phyloP scores from a whole-genome alignment of 2,113 vertebrate species.

The Sceloporus undulatus region DNA sequence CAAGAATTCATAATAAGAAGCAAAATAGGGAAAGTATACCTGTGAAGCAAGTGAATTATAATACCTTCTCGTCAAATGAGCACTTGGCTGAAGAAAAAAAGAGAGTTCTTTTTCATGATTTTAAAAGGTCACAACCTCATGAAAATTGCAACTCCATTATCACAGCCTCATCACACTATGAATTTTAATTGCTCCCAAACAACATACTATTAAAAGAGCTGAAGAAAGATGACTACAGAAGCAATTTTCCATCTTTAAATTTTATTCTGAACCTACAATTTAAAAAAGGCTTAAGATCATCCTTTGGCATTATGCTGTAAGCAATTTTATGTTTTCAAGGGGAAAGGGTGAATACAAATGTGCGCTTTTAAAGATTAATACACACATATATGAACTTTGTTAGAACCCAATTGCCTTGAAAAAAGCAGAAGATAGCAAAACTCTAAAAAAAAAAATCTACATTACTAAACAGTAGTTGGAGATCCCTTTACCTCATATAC shows the following conservation, averaged over 20 bases:
- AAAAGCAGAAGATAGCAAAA: background rate
- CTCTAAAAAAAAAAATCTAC: background rate
- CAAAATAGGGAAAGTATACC: background rate
- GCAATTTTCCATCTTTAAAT: conserved; percentile 10
- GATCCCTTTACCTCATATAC: background rate
- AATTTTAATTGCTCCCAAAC: background rate
- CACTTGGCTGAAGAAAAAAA: background rate
- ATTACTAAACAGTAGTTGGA: background rate
- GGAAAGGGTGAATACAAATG: background rate
- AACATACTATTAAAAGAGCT: conserved; percentile 19
- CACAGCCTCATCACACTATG: background rate
- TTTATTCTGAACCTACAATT: background rate
- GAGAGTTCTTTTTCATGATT: conserved; percentile 22
- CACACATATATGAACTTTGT: background rate
- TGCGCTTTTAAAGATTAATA: background rate
- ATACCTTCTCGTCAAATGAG: background rate
- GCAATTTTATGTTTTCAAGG: background rate
- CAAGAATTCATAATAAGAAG: conserved; percentile 20
- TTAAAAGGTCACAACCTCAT: background rate
- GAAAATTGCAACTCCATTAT: conserved; percentile 17
- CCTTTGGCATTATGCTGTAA: background rate
- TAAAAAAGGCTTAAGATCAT: conserved; percentile 12
- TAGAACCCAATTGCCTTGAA: conserved; percentile 2
- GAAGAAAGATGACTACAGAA: background rate
- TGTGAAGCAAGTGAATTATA: background rate